Percentiles rank a stretch among this genome's conserved stretches.
Conservation (phyloP, 53 echinoderm and acorn worm genomes). For the Stichopus horrens region DNA sequence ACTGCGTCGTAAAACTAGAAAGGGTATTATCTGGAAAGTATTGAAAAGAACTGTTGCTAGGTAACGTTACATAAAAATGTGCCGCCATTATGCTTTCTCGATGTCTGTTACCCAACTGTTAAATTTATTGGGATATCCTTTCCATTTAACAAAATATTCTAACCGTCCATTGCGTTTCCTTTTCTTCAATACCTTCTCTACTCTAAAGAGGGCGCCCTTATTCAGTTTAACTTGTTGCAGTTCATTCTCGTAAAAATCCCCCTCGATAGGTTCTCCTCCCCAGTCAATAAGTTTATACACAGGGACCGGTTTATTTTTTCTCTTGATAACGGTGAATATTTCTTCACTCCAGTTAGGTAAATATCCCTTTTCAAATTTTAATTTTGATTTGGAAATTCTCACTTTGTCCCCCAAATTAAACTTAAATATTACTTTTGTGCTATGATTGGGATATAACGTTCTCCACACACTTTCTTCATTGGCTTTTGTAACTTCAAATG, state of each 20-base stretch:
- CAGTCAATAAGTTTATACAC: constrained; percentile 37
- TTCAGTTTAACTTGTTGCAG: constrained; percentile 21
- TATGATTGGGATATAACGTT: not conserved
- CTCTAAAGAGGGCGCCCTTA: constrained; percentile 25
- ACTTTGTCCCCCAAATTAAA: constrained; percentile 39
- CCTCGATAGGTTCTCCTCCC: not conserved
- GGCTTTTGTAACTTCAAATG: constrained; percentile 8
- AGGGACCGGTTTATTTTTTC: not conserved
- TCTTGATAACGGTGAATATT: constrained; percentile 32
- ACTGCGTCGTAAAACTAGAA: constrained; percentile 40
- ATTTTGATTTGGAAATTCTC: not conserved
- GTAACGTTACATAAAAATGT: constrained; percentile 71
- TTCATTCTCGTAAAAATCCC: constrained; percentile 40
- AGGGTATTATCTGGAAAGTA: constrained; percentile 61
- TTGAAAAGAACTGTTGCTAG: constrained; percentile 68
- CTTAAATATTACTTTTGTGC: not conserved
- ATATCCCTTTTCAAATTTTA: not conserved
- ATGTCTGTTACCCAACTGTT: constrained; percentile 47
- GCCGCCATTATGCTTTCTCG: not conserved
- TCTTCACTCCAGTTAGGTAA: constrained; percentile 52
- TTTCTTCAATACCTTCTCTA: constrained; percentile 50
- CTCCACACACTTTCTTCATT: not conserved
- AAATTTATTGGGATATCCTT: constrained; percentile 39
- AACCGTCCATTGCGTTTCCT: constrained; percentile 2
- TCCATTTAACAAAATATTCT: constrained; percentile 21